Percentiles rank a stretch among this genome's conserved stretches.
Conservation (phyloP, 2,888 invertebrate species). For the Bhutanitis thaidina region DNA sequence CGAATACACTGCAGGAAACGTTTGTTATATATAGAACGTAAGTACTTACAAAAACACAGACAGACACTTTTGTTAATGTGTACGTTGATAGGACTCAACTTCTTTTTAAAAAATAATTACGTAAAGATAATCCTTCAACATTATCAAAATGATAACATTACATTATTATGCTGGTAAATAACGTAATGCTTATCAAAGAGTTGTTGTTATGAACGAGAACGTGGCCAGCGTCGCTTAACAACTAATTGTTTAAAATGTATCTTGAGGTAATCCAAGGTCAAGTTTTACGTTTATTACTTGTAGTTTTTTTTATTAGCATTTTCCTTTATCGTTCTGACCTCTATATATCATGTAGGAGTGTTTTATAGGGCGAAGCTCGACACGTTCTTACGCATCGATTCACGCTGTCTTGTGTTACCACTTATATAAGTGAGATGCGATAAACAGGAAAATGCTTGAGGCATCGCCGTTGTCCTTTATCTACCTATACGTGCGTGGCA, state of each 20-base stretch:
- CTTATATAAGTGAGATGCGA: constrained; percentile 31
- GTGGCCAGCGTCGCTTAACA: neutral
- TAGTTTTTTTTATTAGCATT: constrained; percentile 2
- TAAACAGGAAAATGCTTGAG: constrained; percentile 53
- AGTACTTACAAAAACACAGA: too few species aligned
- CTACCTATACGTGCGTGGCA: constrained; percentile 8
- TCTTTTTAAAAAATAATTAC: too few species aligned
- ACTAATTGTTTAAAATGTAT: neutral
- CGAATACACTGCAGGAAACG: too few species aligned
- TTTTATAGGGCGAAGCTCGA: constrained; percentile 31
- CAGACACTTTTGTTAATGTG: too few species aligned
- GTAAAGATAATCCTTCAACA: neutral
- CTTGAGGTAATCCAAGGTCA: constrained; percentile 2
- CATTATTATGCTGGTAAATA: neutral
- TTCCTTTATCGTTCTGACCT: neutral
- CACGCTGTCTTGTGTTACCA: constrained; percentile 44
- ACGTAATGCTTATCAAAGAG: neutral
- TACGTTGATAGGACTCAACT: too few species aligned
- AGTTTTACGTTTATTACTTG: neutral
- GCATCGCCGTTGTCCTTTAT: constrained; percentile 27
- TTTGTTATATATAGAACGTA: too few species aligned
- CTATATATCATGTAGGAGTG: constrained; percentile 22
- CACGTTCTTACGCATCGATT: constrained; percentile 44
- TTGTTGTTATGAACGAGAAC: neutral
- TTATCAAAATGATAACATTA: neutral